Evolutionary conservation across 2,113 vertebrate genomes (phyloP).

Genomic region (Meleagris gallopavo): DNA sequence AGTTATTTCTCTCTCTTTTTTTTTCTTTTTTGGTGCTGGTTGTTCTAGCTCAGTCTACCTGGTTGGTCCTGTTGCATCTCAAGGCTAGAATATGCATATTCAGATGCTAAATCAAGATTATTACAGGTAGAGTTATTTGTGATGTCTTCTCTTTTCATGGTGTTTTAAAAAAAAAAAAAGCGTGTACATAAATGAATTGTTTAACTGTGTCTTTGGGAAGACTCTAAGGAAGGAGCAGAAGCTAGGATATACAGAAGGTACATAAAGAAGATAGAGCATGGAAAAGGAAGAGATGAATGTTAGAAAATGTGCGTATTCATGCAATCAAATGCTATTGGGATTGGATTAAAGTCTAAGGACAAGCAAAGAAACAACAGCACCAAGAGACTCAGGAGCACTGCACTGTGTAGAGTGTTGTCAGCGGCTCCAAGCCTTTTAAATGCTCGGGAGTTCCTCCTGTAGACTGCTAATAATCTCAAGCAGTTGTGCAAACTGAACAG

Average conservation of each 20-base stretch:
- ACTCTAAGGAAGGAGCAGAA: neutral
- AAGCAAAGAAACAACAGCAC: neutral
- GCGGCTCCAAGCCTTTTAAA: neutral
- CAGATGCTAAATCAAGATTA: neutral
- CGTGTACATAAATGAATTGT: neutral
- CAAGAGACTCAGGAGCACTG: neutral
- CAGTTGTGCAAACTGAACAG: neutral
- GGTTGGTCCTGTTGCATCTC: neutral
- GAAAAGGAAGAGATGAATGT: neutral
- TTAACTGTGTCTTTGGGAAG: neutral
- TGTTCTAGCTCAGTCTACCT: neutral
- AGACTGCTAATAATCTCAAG: neutral
- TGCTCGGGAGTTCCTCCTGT: neutral
- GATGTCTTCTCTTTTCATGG: neutral
- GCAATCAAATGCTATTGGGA: neutral
- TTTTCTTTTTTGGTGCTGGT: neutral
- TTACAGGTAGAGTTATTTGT: neutral
- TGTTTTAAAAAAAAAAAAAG: neutral
- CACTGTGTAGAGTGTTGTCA: neutral
- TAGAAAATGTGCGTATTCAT: neutral
- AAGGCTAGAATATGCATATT: neutral
- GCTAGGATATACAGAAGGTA: neutral
- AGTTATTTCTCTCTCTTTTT: neutral
- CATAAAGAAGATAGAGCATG: neutral
- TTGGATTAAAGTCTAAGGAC: fast-evolving